Base-by-base conservation (phyloP, 2,113 vertebrate genomes). In the Hipposideros armiger region DNA sequence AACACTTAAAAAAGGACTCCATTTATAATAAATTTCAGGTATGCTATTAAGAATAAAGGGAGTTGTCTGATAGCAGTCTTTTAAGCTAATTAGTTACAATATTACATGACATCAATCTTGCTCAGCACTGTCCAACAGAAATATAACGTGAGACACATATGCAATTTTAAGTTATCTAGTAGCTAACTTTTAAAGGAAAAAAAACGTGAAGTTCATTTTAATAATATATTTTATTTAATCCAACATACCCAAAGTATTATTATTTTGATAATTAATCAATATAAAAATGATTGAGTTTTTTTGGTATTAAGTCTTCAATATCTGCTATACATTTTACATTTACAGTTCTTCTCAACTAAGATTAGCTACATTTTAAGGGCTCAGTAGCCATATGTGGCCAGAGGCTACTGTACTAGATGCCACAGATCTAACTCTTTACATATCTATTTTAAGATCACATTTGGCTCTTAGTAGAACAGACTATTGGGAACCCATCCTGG, bases 81-180 rank as follows among this genome's bases (percentile, higher is more conserved):
- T 70, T 47, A 95, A 94, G 52, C 30, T 72, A 24, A 28, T 87
- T 72, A 83, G 36, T 91, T 92, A 93, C 50, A 70, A 52, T 73
- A 69, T 91, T 81, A 42, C 20, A 58, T 87, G 72, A 69, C 4
- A 87, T 89, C 74, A 80, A 90, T 83, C 66, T 50, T 76, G 19
- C 14, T 95, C 52, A 83, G 36, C 52, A 86, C 28, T 77, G 56
- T 83, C 40, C 42, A 72, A 50, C 20, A 72, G 36, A 81, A 94
- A 86, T 66, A 78, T 54, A 94, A 72, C 58, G 8, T 76, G 8
- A 83, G 24, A 1, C 50, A 82, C 62, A 86, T 4, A 64, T 22
- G 13, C n/a, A 80, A 86, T 73, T 93, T 93, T 32, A 67, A 74
- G 54, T 91, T 89, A 81, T 94, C 56, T 52, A 77, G 40, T 42